Conservation (phyloP, 2,113 vertebrate species). For the Thalassoma bifasciatum region DNA sequence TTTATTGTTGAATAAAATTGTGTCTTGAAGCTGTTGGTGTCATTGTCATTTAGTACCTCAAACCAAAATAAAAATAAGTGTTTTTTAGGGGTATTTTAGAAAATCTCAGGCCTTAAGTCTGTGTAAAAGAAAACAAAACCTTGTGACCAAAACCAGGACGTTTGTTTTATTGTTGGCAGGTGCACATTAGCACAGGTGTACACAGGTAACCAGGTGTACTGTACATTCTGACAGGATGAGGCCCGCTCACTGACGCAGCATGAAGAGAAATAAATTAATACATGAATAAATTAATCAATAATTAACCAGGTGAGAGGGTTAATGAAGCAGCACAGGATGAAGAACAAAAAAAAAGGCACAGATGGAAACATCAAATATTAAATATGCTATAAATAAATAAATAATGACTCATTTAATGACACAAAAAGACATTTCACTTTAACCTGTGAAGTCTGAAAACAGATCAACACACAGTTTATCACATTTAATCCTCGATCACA, state of each 20-base stretch:
- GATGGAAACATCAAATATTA: not conserved
- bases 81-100: too few relatives aligned
- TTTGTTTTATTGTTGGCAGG: slow-evolving; percentile 25
- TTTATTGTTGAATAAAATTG: too few relatives aligned
- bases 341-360: slow-evolving; percentile 35
- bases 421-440: not conserved
- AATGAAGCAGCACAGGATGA: slow-evolving; percentile 6
- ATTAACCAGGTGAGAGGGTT: not conserved
- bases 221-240: slow-evolving; percentile 27
- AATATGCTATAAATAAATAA: not conserved
- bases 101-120: too few relatives aligned
- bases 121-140: too few relatives aligned
- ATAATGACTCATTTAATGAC: not conserved
- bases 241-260: slow-evolving; percentile 16
- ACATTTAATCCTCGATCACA: not conserved
- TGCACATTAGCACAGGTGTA: not conserved
- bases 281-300: slow-evolving; percentile 5
- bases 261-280: slow-evolving; percentile 19
- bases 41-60: too few relatives aligned
- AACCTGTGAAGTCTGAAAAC: too few relatives aligned
- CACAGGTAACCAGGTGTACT: not conserved
- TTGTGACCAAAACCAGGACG: not conserved
- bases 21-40: too few relatives aligned
- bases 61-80: too few relatives aligned
- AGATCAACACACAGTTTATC: not conserved